These are phyloP conservation scores for Oikopleura albicans DNA, from an alignment of 23 tunicate species.

Conservation along the genomic window DNA sequence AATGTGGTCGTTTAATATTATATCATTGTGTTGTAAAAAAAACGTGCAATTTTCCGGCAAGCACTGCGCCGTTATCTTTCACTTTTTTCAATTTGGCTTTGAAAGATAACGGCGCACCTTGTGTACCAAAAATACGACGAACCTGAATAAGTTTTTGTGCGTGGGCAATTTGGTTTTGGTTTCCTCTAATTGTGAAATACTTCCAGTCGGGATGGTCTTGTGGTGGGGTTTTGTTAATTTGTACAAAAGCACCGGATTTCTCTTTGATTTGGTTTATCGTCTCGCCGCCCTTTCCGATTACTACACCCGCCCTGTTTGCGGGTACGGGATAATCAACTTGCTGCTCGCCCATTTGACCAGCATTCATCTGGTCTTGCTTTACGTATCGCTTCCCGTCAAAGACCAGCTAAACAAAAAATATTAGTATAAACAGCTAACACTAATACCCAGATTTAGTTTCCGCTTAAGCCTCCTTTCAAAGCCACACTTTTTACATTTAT, in stretches of 20 bases:
- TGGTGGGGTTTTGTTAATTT: constrained; percentile 71
- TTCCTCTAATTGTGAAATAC: constrained; percentile 49
- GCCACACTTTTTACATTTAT: no score
- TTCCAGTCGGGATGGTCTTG: constrained; percentile 84
- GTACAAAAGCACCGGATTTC: constrained; percentile 97
- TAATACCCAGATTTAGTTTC: no score
- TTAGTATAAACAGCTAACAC: no score
- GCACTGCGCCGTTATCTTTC: no score
- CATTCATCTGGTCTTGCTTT: neutral
- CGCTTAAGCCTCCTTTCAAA: no score
- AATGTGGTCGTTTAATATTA: no score
- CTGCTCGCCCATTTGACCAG: neutral
- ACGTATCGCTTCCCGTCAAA: constrained; percentile 11
- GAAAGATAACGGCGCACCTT: no score
- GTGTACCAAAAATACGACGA: no score
- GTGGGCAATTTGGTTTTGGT: neutral
- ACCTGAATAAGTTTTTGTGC: constrained; percentile 14
- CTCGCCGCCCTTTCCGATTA: constrained; percentile 98
- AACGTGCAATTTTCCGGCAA: no score
- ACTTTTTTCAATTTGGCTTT: no score
- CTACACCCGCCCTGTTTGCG: constrained; percentile 77
- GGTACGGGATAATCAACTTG: constrained; percentile 67
- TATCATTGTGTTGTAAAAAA: no score
- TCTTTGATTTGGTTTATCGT: constrained; percentile 67
- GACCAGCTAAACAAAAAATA: neutral